These are phyloP conservation scores for Yponomeuta malinellus DNA, from an alignment of 2,888 invertebrate species.

Conservation along the genomic window DNA sequence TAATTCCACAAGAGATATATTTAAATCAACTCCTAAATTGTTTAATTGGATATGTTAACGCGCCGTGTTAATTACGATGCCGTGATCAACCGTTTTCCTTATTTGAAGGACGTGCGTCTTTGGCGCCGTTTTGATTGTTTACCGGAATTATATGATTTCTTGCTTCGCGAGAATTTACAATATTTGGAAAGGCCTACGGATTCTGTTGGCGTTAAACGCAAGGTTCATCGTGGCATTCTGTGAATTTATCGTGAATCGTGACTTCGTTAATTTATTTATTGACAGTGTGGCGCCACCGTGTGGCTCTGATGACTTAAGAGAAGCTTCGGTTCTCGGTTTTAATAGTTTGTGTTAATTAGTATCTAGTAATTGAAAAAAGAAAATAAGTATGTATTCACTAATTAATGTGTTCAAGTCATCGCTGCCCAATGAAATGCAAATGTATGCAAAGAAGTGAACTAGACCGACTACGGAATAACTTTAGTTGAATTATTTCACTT, in stretches of 20 bases:
- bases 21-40: no score
- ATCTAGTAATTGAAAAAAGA: no score
- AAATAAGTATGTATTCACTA: no score
- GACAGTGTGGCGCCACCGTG: slow-evolving; percentile 55
- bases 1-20: no score
- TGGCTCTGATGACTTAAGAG: slow-evolving; percentile 37
- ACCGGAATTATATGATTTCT: neutral
- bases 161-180: neutral
- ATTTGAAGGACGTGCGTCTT: slow-evolving; percentile 3
- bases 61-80: neutral
- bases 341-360: no score
- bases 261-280: slow-evolving; percentile 65
- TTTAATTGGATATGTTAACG: neutral
- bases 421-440: no score
- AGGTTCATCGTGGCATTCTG: slow-evolving; percentile 27
- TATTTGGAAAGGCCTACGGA: slow-evolving; percentile 7
- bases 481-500: no score
- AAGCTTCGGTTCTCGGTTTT: no score
- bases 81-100: slow-evolving; percentile 16
- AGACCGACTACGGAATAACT: no score
- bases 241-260: slow-evolving; percentile 53
- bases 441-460: no score
- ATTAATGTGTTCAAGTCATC: no score
- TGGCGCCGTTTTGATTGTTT: neutral
- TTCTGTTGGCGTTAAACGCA: neutral